phyloP scores from a whole-genome alignment of 2,113 vertebrate species.

The Cromileptes altivelis region DNA sequence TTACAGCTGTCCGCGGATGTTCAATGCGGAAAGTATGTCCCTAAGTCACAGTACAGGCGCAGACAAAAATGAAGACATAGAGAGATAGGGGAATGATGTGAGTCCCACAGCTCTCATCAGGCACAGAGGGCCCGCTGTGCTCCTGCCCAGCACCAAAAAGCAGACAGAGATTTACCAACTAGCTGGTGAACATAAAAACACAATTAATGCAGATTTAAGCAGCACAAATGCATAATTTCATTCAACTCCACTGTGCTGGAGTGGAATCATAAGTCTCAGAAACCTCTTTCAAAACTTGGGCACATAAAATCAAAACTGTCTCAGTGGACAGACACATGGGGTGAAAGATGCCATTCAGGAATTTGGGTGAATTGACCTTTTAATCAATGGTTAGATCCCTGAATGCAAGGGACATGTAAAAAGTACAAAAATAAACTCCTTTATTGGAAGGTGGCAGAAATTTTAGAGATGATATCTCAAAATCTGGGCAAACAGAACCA shows the following conservation, averaged over 20 bases:
- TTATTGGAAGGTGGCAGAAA: no score
- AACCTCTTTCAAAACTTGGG: background rate
- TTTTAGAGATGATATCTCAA: background rate
- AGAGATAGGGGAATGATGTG: background rate
- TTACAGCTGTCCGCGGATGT: no score
- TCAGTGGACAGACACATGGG: background rate
- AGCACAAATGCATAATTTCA: background rate
- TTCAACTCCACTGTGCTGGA: background rate
- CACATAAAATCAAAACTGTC: background rate
- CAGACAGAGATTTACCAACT: background rate
- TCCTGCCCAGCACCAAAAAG: background rate
- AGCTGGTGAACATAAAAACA: background rate
- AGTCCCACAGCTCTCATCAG: background rate
- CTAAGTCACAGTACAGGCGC: background rate
- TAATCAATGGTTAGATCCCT: constrained; percentile 1
- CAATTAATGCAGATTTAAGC: background rate
- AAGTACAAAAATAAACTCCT: background rate
- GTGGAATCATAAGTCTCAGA: background rate
- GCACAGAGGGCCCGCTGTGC: background rate
- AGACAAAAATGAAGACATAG: background rate
- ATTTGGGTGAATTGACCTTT: background rate
- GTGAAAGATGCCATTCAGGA: background rate
- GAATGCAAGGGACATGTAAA: background rate
- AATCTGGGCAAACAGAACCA: background rate
- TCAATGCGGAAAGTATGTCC: no score